phyloP scores from a whole-genome alignment of 2,797 vertebrate genomes.

The Pantherophis alleghaniensis region DNA sequence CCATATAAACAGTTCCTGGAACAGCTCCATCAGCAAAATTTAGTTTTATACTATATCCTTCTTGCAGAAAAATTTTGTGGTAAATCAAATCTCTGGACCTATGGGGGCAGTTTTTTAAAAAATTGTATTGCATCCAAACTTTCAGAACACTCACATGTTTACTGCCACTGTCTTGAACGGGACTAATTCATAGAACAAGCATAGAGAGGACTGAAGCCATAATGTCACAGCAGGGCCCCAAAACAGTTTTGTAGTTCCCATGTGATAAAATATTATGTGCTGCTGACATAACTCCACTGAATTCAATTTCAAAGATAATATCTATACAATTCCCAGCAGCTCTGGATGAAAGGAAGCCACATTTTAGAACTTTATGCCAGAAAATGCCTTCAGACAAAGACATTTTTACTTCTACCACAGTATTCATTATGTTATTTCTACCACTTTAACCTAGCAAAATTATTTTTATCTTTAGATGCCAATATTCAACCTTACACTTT shows the following conservation, averaged over 20 bases:
- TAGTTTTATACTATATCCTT: background rate
- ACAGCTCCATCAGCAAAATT: background rate
- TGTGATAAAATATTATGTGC: conserved; percentile 7
- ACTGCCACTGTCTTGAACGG: background rate
- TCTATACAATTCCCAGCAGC: conserved; percentile 4
- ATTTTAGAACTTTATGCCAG: conserved; percentile 4
- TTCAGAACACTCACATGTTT: background rate
- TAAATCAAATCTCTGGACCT: background rate
- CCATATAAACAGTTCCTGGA: background rate
- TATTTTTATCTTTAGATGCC: conserved; percentile 5
- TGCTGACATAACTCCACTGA: conserved; percentile 8
- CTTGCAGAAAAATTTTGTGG: background rate
- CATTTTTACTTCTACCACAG: conserved; percentile 17
- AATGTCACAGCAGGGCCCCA: background rate
- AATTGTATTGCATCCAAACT: background rate
- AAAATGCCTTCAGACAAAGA: conserved; percentile 9
- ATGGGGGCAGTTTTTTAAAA: background rate
- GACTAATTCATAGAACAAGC: background rate
- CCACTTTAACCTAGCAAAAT: conserved; percentile 2
- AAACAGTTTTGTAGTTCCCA: background rate
- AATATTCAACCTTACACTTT: background rate
- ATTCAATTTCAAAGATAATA: conserved; percentile 29
- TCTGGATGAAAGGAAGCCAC: background rate
- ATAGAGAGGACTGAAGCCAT: background rate
- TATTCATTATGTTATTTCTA: conserved; percentile 21